Conservation (phyloP, 2,113 vertebrate genomes). For the Protobothrops flavoviridis region DNA sequence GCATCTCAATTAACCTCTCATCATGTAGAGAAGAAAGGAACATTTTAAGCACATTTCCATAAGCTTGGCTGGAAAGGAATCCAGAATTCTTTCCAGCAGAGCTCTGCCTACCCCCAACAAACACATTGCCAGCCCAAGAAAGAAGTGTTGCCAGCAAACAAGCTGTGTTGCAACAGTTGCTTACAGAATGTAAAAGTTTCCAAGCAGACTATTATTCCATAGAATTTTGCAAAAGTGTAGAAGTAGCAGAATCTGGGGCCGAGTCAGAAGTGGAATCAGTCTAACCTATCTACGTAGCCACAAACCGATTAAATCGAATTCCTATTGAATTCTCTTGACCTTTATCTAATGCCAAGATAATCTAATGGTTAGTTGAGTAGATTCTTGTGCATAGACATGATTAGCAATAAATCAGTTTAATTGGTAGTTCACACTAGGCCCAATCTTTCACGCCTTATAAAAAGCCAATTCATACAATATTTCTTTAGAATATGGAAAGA, state of each 20-base stretch:
- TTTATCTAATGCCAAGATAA: not conserved
- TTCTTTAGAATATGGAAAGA: not conserved
- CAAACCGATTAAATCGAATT: not conserved
- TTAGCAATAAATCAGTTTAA: not conserved
- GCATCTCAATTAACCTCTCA: conserved; percentile 38
- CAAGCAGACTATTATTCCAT: conserved; percentile 2
- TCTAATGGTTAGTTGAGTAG: not conserved
- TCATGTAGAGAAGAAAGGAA: conserved; percentile 12
- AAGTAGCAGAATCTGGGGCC: not conserved
- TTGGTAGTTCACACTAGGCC: not conserved
- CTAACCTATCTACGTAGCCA: not conserved
- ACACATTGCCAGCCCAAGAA: conserved; percentile 35
- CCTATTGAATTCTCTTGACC: not conserved
- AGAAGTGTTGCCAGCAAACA: not conserved
- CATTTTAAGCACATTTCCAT: conserved; percentile 15
- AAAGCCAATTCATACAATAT: not conserved
- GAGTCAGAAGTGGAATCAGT: not conserved
- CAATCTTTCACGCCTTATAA: not conserved
- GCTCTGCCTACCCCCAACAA: not conserved
- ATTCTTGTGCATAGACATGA: not conserved
- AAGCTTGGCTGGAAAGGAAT: conserved; percentile 13
- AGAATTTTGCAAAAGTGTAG: not conserved
- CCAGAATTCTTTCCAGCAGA: not conserved
- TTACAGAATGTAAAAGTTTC: not conserved
- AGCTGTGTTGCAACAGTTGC: conserved; percentile 13